These are phyloP conservation scores for Junco hyemalis DNA, from an alignment of 2,113 vertebrate genomes.

Conservation along the genomic window DNA sequence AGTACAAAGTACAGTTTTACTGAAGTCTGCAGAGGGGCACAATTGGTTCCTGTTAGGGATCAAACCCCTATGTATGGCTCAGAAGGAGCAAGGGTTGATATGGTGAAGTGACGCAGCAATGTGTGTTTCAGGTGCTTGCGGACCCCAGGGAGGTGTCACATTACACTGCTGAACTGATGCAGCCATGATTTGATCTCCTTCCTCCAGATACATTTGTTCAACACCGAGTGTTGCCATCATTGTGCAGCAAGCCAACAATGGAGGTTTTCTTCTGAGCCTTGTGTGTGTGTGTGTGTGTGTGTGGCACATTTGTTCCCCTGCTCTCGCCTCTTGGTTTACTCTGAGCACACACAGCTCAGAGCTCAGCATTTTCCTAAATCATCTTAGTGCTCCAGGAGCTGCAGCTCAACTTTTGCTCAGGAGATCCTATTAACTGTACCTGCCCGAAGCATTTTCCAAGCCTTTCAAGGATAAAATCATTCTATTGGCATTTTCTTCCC, in stretches of 20 bases:
- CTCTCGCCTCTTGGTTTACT: background rate
- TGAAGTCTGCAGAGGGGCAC: background rate
- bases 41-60: background rate
- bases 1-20: background rate
- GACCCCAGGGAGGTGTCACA: background rate
- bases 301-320: background rate
- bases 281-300: rapidly evolving
- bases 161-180: background rate
- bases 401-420: background rate
- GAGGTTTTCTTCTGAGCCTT: background rate
- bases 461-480: background rate
- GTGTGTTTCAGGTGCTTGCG: background rate
- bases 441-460: background rate
- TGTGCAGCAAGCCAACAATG: background rate
- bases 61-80: background rate
- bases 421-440: background rate
- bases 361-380: background rate
- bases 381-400: background rate
- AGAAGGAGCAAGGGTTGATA: background rate
- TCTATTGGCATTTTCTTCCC: background rate
- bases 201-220: background rate
- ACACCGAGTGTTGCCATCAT: background rate
- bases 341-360: background rate
- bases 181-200: background rate
- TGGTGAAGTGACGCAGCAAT: background rate